Evolutionary conservation across 2,888 invertebrate species (phyloP).

Genomic region (Pristionchus exspectatus): DNA sequence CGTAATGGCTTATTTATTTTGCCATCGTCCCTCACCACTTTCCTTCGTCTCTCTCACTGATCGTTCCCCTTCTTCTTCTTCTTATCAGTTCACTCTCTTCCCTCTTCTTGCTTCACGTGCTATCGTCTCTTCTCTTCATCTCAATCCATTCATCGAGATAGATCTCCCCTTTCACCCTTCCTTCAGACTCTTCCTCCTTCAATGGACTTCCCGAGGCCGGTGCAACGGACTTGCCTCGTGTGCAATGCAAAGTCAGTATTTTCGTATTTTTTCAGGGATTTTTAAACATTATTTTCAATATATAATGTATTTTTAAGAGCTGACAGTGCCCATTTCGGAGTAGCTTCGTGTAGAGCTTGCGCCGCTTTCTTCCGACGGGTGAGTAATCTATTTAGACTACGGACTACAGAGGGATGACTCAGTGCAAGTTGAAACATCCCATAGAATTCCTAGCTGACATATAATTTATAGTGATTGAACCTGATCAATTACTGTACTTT

Average conservation of each 20-base stretch:
- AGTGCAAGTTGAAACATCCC: background rate
- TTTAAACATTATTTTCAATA: background rate
- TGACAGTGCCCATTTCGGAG: slow-evolving; percentile 45
- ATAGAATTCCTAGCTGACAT: background rate
- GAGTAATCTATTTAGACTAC: background rate
- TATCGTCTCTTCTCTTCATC: background rate
- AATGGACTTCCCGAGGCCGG: background rate
- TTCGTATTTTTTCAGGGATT: background rate
- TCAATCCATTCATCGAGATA: background rate
- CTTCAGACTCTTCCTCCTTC: background rate
- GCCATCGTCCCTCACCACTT: background rate
- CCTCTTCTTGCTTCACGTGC: slow-evolving; percentile 16
- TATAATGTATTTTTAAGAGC: background rate
- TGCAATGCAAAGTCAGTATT: background rate
- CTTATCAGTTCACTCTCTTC: slow-evolving; percentile 4
- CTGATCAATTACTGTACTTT: background rate
- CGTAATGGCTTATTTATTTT: slow-evolving; percentile 44
- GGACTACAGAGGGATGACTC: background rate
- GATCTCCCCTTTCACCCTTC: background rate
- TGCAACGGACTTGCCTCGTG: background rate
- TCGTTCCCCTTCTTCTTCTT: background rate
- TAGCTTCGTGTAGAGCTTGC: slow-evolving; percentile 17
- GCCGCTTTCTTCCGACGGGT: slow-evolving; percentile 46
- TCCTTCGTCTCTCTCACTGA: background rate
- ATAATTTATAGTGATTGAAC: background rate